Evolutionary conservation across 1,140 invertebrate species (phyloP).

Genomic region (Drosophila kohkoa): DNA sequence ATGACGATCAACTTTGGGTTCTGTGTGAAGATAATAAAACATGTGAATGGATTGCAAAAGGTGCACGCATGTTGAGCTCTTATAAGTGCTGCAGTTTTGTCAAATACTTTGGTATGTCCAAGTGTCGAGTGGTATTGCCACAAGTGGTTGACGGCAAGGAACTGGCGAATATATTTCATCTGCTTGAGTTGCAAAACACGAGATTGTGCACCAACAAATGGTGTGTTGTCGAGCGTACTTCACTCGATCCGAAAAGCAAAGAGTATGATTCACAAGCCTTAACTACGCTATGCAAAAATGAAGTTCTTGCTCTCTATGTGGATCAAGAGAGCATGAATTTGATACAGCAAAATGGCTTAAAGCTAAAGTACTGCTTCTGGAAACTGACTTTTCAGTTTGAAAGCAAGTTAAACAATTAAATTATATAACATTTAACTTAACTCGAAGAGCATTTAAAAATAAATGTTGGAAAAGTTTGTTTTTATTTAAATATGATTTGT

Average conservation of each 20-base stretch:
- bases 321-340: conserved; percentile 37
- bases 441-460: too few species aligned
- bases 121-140: conserved; percentile 37
- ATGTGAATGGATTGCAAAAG: conserved; percentile 42
- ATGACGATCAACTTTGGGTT: conserved; percentile 24
- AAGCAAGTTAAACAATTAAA: neutral
- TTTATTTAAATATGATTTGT: neutral
- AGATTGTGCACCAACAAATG: conserved; percentile 41
- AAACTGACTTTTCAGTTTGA: conserved; percentile 32
- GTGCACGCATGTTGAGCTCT: neutral
- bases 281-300: conserved; percentile 36
- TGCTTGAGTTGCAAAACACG: conserved; percentile 46
- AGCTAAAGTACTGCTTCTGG: conserved; percentile 52
- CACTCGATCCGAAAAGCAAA: neutral
- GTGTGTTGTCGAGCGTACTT: conserved; percentile 16
- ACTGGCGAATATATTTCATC: conserved; percentile 30
- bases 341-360: conserved; percentile 19
- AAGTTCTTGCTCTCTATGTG: conserved; percentile 28
- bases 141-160: conserved; percentile 28
- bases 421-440: too few species aligned
- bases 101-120: conserved; percentile 29
- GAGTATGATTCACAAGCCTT: conserved; percentile 15
- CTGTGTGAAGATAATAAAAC: conserved; percentile 47
- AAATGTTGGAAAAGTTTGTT: too few species aligned
- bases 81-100: conserved; percentile 42